Conservation (phyloP, 2,888 invertebrate species). For the Lottia gigantea region DNA sequence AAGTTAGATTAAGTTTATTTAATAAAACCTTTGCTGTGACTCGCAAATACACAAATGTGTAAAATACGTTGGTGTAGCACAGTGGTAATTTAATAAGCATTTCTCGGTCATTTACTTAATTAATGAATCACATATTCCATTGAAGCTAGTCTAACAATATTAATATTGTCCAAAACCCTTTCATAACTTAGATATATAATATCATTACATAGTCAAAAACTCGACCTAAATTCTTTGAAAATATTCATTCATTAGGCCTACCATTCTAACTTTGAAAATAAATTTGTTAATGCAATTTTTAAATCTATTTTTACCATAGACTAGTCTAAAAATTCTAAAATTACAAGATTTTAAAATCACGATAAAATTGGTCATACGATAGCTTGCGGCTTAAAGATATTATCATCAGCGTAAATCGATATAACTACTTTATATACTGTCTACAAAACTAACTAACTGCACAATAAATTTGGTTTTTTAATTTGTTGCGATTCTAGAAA, state of each 20-base stretch:
- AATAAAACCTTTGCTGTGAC: constrained; percentile 1
- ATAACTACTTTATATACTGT: background rate
- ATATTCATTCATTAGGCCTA: no score
- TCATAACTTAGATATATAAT: no score
- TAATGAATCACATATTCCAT: background rate
- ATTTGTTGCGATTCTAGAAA: no score
- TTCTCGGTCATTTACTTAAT: constrained; percentile 6
- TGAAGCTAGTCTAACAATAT: background rate
- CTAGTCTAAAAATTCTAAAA: background rate
- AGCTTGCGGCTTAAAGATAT: constrained; percentile 3
- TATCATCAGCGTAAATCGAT: background rate
- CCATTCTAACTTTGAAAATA: background rate
- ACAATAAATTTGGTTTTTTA: no score
- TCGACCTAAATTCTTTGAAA: no score
- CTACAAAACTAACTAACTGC: background rate
- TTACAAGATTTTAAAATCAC: constrained; percentile 4
- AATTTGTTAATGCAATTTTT: background rate
- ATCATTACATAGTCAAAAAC: no score
- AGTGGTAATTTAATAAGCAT: constrained; percentile 2
- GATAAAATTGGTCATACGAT: constrained; percentile 7
- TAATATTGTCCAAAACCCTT: background rate
- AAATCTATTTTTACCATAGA: background rate
- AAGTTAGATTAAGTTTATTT: constrained; percentile 6
- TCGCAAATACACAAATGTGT: constrained; percentile 1
- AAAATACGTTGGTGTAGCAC: background rate